Conservation (phyloP, 2,888 invertebrate genomes). For the Zele albiditarsus region DNA sequence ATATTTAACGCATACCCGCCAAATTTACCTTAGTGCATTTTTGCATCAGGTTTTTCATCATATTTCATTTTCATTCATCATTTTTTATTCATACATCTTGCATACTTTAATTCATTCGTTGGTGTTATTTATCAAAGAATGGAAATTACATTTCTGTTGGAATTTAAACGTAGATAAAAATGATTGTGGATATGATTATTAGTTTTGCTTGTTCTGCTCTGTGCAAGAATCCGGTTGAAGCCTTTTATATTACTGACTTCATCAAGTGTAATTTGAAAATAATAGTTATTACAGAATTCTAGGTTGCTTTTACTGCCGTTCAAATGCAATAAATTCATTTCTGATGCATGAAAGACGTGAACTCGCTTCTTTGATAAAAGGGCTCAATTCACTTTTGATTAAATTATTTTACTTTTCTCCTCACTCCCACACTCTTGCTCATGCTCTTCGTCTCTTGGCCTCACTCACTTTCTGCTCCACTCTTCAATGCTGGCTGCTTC, state of each 20-base stretch:
- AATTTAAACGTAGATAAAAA: too few relatives aligned
- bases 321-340: conserved; percentile 5
- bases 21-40: not conserved
- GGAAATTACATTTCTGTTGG: not conserved
- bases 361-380: not conserved
- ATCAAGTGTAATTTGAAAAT: not conserved
- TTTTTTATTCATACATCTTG: not conserved
- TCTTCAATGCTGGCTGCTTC: not conserved
- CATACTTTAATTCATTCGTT: not conserved
- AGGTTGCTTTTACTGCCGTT: not conserved
- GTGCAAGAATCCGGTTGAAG: too few relatives aligned
- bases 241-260: not conserved
- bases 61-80: not conserved
- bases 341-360: conserved; percentile 2
- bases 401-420: not conserved
- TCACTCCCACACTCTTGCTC: not conserved
- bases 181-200: too few relatives aligned
- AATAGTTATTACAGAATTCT: not conserved
- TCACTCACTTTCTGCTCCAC: not conserved
- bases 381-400: conserved; percentile 3
- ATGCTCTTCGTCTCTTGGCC: not conserved
- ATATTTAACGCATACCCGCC: not conserved
- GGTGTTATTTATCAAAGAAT: not conserved
- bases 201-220: too few relatives aligned
- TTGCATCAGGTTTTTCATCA: not conserved